Evolutionary conservation across 2,113 vertebrate genomes (phyloP).

Genomic region (Eublepharis macularius): DNA sequence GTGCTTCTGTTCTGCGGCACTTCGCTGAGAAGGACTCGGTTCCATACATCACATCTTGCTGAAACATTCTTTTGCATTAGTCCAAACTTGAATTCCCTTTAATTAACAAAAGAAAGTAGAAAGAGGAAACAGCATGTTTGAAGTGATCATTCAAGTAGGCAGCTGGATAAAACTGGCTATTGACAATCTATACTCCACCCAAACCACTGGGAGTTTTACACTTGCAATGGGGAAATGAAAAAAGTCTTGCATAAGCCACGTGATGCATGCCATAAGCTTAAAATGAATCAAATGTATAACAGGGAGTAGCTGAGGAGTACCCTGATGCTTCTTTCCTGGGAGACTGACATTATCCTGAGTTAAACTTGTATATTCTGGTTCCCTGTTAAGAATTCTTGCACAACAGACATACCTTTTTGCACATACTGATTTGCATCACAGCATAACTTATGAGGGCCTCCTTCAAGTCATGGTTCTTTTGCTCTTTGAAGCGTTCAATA

Average conservation of each 20-base stretch:
- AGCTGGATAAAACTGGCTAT: not conserved
- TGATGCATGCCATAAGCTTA: not conserved
- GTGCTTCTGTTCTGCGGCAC: conserved; percentile 77
- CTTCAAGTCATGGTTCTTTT: conserved; percentile 92
- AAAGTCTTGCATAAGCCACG: not conserved
- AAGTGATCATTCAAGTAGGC: not conserved
- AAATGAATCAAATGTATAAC: not conserved
- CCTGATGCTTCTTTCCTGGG: conserved; percentile 10
- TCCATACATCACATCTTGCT: conserved; percentile 89
- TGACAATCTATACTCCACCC: not conserved
- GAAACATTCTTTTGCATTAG: conserved; percentile 96
- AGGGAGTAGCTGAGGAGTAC: not conserved
- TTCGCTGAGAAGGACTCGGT: conserved; percentile 67
- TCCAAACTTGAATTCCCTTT: conserved; percentile 96
- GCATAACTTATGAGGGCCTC: conserved; percentile 96
- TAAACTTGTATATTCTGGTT: not conserved
- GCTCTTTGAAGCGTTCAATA: conserved; percentile 93
- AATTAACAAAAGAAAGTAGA: conserved; percentile 43
- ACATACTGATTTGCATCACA: conserved; percentile 98
- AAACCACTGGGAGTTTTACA: not conserved
- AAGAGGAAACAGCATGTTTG: not conserved
- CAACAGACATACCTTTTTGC: conserved; percentile 87
- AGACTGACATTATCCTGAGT: not conserved
- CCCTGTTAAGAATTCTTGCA: conserved; percentile 2
- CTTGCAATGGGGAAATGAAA: not conserved